Evolutionary conservation across 2,888 invertebrate species (phyloP), one percentile per base, ranked within the genome.

Genomic region (Drosophila algonquin): DNA sequence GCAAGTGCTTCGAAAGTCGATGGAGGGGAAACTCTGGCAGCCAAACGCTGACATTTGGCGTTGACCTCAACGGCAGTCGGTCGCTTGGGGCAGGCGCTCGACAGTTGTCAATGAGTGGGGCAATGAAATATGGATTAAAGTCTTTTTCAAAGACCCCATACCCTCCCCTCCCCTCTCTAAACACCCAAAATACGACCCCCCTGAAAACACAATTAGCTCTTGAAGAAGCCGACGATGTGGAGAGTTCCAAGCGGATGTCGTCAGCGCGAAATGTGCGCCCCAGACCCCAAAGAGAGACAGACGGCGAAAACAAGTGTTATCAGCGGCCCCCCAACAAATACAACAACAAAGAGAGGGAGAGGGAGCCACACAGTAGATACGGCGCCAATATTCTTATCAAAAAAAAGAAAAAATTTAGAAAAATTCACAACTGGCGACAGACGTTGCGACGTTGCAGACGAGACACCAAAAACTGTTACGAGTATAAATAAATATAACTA

Each of bases 381-480:
- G 65, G 53, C 77, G 70, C 63, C 79, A 53, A 61, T 63, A 52
- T 69, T 73, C 64, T 80, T 83, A 83, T 83, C 88, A 77, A 56
- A 48, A 55, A 53, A 30, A 30, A 24, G 67, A 60, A 52, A 71
- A 21, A 44, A 61, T 67, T 51, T 64, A 63, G 63, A 65, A 62
- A 48, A 53, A 45, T 62, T 53, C 30, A 52, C 54, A 45, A 55
- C 46, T 55, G 24, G 61, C 61, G 50, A 47, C 45, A 35, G 46
- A 56, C 55, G 52, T 27, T 40, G 46, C 55, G 56, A 35, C 51
- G 44, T 40, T 14, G 16, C 52, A 71, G 73, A 63, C 72, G 54
- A 71, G 72, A 70, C 55, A 10, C 14, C 5, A 27, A 40, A 40
- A 30, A 45, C 45, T 51, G 44, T 57, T 67, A 45, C 50, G 27